Conservation (phyloP, 2,113 vertebrate genomes). For the Xenopus borealis region DNA sequence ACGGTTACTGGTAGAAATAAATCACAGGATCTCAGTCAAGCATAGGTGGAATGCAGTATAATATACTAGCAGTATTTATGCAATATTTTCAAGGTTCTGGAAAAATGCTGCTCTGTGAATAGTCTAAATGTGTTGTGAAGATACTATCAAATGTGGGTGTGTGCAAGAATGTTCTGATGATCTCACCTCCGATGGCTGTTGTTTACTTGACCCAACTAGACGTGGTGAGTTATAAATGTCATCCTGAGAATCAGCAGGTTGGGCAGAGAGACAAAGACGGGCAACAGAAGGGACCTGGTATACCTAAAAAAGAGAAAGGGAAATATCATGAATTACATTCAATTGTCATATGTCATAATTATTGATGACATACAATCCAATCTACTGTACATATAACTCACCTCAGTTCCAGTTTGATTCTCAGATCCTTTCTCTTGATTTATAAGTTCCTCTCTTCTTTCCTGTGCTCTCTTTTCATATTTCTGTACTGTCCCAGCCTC, state of each 20-base stretch:
- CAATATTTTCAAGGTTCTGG: no score
- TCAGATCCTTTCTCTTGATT: neutral
- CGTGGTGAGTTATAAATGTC: slow-evolving; percentile 41
- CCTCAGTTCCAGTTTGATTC: slow-evolving; percentile 49
- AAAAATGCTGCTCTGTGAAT: no score
- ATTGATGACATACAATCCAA: neutral
- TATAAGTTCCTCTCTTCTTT: slow-evolving; percentile 41
- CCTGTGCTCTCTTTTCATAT: neutral
- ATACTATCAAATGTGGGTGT: no score
- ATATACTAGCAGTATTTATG: no score
- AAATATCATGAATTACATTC: neutral
- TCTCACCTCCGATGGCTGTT: slow-evolving; percentile 19
- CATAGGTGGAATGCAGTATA: no score
- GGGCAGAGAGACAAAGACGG: slow-evolving; percentile 47
- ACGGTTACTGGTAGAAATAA: neutral
- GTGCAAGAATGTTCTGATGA: no score
- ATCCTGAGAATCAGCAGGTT: slow-evolving; percentile 9
- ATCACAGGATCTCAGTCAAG: no score
- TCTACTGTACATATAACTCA: no score
- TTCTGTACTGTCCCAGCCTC: slow-evolving; percentile 21
- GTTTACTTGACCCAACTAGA: slow-evolving; percentile 16
- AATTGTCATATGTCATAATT: no score
- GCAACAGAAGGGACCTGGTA: slow-evolving; percentile 62
- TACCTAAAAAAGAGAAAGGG: slow-evolving; percentile 59
- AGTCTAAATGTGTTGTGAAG: no score